Evolutionary conservation across 1,140 invertebrate genomes (phyloP), one percentile per base, ranked within the genome.

Genomic region (Brachystomella parvula): DNA sequence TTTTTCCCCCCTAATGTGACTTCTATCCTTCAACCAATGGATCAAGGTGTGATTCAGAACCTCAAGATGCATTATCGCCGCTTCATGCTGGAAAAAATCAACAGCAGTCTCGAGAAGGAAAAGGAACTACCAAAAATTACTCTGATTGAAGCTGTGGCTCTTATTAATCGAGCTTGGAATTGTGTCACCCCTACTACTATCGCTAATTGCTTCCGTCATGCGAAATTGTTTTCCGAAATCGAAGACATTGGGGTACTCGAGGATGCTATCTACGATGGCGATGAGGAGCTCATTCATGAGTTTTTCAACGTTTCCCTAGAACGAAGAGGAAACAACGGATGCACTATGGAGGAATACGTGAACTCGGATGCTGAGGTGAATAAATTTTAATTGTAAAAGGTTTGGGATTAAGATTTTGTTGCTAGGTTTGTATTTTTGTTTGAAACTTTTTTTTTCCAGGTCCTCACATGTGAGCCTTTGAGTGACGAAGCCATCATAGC

Each of bases 1-100:
- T 80, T 78, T 73, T 72, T 81, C 28, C 78, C 79, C 32, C 71
- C 77, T 32, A 81, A 82, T 70, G 76, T 76, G 15, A 81, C 78
- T 31, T 71, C 75, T 24, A 71, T 77, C 49, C 63, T 81, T 15
- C 79, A 82, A 68, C 77, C 78, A 19, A 77, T 81, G 75, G 77
- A 81, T 73, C 76, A 78, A 73, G 77, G 76, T n/a, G 76, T 79
- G 49, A 82, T 81, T 65, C 71, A 65, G n/a, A 72, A 71, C 28
- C 72, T 76, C 17, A 77, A 78, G 26, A 31, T 31, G 6, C 19
- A 58, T 9, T 64, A 64, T 29, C 9, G 63, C 6, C 9, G 49
- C 3, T n/a, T 6, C 24, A 53, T 53, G 49, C 3, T 53, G 9
- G 9, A 15, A 53, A 53, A 53, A 24, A 9, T 53, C 24, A 6